phyloP scores from a whole-genome alignment of 1,140 invertebrate species.

The Wiebesia pumilae region DNA sequence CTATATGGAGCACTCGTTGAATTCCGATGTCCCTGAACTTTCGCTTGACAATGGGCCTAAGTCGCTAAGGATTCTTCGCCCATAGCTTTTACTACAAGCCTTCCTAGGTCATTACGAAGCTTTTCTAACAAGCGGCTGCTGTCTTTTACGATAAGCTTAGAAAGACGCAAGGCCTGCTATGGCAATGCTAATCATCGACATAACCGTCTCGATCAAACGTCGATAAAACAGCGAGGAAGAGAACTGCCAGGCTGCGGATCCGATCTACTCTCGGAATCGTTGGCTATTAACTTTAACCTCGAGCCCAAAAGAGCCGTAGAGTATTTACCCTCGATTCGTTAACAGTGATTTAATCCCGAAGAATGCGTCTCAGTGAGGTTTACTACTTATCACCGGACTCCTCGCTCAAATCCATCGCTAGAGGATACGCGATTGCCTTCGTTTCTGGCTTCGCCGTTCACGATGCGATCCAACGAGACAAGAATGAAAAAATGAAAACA shows the following conservation, averaged over 20 bases:
- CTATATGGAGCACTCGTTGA: background rate
- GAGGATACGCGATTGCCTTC: too few relatives aligned
- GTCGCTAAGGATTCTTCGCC: background rate
- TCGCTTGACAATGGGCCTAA: background rate
- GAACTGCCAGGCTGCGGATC: background rate
- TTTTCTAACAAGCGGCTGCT: background rate
- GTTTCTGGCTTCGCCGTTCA: too few relatives aligned
- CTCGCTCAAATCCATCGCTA: too few relatives aligned
- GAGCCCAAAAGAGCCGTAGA: too few relatives aligned
- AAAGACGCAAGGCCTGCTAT: background rate
- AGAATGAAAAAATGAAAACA: too few relatives aligned
- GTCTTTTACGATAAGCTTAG: background rate
- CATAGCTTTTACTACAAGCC: background rate
- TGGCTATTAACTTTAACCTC: too few relatives aligned
- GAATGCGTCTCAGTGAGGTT: too few relatives aligned
- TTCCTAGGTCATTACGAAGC: background rate
- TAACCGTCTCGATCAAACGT: too few relatives aligned
- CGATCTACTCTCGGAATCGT: background rate
- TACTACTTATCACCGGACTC: too few relatives aligned
- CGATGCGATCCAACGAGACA: too few relatives aligned
- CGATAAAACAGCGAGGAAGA: background rate
- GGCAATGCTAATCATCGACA: background rate
- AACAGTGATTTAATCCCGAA: too few relatives aligned
- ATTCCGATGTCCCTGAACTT: background rate
- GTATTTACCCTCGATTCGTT: too few relatives aligned